A percentile compares a stretch with the other conserved stretches of the same genome.
phyloP scores from a whole-genome alignment of 2,797 vertebrate genomes.

The Chromis chromis region DNA sequence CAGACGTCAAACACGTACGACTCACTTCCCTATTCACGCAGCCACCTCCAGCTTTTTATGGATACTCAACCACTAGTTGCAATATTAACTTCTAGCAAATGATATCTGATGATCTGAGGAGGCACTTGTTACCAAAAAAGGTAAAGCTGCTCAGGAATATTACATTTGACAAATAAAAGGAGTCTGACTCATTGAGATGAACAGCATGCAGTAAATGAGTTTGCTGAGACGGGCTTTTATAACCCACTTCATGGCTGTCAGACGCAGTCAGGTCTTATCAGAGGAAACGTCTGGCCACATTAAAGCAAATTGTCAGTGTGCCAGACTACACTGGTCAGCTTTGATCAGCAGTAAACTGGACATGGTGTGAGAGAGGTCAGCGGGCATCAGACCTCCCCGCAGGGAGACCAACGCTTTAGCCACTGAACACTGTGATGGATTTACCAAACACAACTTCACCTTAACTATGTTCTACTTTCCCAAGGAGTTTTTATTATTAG shows the following conservation, averaged over 20 bases:
- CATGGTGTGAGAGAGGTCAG: constrained; percentile 58
- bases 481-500: constrained; percentile 38
- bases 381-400: constrained; percentile 13
- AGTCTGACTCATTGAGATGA: constrained; percentile 57
- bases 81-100: constrained; percentile 2
- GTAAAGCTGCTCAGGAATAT: constrained; percentile 33
- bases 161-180: constrained; percentile 52
- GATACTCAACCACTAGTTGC: not conserved
- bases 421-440: constrained; percentile 5
- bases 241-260: constrained; percentile 66
- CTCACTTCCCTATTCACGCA: constrained; percentile 29
- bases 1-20: constrained; percentile 33
- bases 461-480: constrained; percentile 43
- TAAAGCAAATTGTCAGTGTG: constrained; percentile 48
- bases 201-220: constrained; percentile 60
- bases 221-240: constrained; percentile 72
- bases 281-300: constrained; percentile 73
- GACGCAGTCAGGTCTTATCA: constrained; percentile 65
- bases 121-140: constrained; percentile 1
- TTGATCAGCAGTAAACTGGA: constrained; percentile 58
- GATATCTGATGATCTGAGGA: constrained; percentile 7
- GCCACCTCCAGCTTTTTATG: not conserved
- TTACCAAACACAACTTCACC: constrained; percentile 39
- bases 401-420: constrained; percentile 1
- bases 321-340: constrained; percentile 56